Evolutionary conservation across 53 echinoderm and acorn worm genomes (phyloP).

Genomic region (Patiria pectinifera): DNA sequence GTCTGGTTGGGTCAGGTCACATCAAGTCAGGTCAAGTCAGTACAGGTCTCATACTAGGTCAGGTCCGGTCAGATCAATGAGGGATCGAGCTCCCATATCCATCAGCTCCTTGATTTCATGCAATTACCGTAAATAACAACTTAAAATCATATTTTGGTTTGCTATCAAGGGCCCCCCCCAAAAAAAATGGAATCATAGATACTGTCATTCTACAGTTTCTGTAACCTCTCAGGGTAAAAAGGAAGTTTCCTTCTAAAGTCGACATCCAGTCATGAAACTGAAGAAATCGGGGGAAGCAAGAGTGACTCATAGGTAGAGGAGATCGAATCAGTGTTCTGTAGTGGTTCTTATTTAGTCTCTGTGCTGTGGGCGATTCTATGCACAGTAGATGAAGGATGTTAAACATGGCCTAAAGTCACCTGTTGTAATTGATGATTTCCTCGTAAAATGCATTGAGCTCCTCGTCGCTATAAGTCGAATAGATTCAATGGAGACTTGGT

Average conservation of each 20-base stretch:
- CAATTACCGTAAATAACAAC: too few relatives aligned
- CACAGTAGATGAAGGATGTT: not conserved
- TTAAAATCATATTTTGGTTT: too few relatives aligned
- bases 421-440: not conserved
- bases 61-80: not conserved
- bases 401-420: not conserved
- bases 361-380: not conserved
- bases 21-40: not conserved
- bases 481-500: not conserved
- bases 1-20: constrained; percentile 4
- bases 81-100: too few relatives aligned
- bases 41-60: not conserved
- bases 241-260: too few relatives aligned
- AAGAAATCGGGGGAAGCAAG: not conserved
- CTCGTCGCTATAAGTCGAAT: not conserved
- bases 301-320: not conserved
- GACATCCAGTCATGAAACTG: not conserved
- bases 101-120: too few relatives aligned
- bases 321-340: not conserved
- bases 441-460: not conserved
- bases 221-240: too few relatives aligned
- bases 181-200: too few relatives aligned
- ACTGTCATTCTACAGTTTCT: too few relatives aligned
- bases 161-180: too few relatives aligned
- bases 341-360: not conserved